These are phyloP conservation scores for Cantharis rufa DNA, from an alignment of 2,888 invertebrate species.

Conservation along the genomic window DNA sequence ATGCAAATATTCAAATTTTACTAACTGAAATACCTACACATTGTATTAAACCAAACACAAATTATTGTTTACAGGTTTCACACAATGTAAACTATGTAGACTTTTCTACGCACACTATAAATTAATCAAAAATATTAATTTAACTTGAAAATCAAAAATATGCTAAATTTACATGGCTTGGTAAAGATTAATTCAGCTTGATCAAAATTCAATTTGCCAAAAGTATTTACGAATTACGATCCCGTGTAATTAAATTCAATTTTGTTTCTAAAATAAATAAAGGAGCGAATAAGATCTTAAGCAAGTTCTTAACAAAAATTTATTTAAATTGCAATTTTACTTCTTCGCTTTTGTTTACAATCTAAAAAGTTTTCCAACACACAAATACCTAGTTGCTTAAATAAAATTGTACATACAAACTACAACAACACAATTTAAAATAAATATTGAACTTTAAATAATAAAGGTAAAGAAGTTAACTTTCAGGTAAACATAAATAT, in stretches of 20 bases:
- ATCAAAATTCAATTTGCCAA: background rate
- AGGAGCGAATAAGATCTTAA: background rate
- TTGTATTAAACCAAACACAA: background rate
- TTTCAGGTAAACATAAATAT: too few species aligned
- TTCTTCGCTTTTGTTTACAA: background rate
- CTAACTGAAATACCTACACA: too few species aligned
- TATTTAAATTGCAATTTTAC: background rate
- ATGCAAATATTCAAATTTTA: too few species aligned
- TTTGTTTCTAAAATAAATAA: background rate
- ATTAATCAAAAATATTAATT: background rate
- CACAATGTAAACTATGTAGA: too few species aligned
- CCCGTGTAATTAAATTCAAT: background rate
- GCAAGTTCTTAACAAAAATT: background rate
- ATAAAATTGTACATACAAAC: background rate
- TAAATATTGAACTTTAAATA: background rate
- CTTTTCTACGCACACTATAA: too few species aligned
- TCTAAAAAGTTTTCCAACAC: background rate
- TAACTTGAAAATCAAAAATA: background rate
- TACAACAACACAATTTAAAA: background rate
- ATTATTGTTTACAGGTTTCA: too few species aligned
- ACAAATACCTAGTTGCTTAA: background rate
- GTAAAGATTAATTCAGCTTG: background rate
- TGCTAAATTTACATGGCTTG: background rate
- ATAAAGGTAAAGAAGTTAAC: too few species aligned
- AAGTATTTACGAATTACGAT: background rate